Evolutionary conservation across 2,888 invertebrate species (phyloP), one percentile per base, ranked within the genome.

Genomic region (Drosophila sordidapex): DNA sequence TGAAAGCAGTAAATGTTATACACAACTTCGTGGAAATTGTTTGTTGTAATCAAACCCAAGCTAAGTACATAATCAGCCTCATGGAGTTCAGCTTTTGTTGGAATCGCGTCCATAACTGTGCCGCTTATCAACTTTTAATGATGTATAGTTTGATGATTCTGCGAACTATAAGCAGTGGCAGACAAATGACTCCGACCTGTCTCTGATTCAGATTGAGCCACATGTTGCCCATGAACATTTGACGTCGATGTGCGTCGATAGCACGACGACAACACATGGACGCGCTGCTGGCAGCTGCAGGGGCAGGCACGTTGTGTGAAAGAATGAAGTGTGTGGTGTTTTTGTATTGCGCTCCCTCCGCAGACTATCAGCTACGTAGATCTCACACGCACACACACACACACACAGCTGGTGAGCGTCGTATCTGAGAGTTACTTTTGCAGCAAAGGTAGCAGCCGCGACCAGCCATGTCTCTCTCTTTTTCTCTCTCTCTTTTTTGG

Each of bases 371-470:
- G 56, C 62, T 63, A 63, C 70, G 64, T 49, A 70, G 56, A 70
- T 81, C 65, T 62, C 81, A 49, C 62, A 61, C 51, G 33, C 25
- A 56, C 46, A 31, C 48, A 38, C 46, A 11, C 21, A 25, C 46
- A 48, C 36, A 25, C 15, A 18, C 53, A n/a, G 46, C 46, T 31
- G 18, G 46, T 38, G 43, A 31, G 59, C 25, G 18, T n/a, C 54
- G 64, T 52, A 46, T 62, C 64, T 51, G 79, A 74, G 74, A 76
- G 74, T 33, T 49, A 53, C 48, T 67, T 57, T 60, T 56, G 57
- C 56, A 33, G 67, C 74, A 78, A 78, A 62, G 74, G 79, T 74
- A 74, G 54, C 62, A 51, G 62, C 67, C 60, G 15, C 46, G 58
- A 68, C 43, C 52, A 40, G 60, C 48, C n/a, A n/a, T 33, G 27